A percentile compares a stretch with the other conserved stretches of the same genome.
These are phyloP conservation scores for Pocillopora meandrina DNA, from an alignment of 92 coral and sea anemone species.

Conservation along the genomic window DNA sequence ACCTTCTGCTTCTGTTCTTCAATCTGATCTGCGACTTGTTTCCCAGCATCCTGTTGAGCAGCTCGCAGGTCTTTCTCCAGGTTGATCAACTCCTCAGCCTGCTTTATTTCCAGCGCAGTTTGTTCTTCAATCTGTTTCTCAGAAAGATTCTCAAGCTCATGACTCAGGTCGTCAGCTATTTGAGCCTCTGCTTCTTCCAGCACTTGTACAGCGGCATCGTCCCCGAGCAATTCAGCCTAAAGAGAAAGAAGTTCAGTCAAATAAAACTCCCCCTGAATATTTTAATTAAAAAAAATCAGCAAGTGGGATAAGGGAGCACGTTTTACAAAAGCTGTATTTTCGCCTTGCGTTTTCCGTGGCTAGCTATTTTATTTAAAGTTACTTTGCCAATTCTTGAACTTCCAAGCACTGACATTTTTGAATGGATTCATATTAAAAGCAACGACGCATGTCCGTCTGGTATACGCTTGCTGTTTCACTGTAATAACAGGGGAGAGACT, in stretches of 20 bases:
- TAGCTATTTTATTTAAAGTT: too few species aligned
- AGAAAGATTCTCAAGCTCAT: conserved; percentile 64
- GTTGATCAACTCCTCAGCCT: conserved; percentile 62
- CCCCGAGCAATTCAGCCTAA: conserved; percentile 88
- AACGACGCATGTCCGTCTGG: too few species aligned
- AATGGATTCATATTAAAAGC: too few species aligned
- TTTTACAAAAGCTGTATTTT: too few species aligned
- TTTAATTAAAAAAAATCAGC: too few species aligned
- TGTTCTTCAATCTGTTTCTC: conserved; percentile 81
- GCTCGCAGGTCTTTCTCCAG: conserved; percentile 65
- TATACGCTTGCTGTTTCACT: too few species aligned
- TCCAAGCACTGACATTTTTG: too few species aligned
- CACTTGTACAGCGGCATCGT: conserved; percentile 80
- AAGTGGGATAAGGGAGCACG: too few species aligned
- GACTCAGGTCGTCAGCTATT: conserved; percentile 49
- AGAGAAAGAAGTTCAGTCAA: neutral
- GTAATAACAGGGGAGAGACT: too few species aligned
- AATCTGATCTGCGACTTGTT: conserved; percentile 74
- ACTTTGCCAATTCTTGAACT: too few species aligned
- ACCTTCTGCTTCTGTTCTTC: conserved; percentile 94
- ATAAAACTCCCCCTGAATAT: neutral
- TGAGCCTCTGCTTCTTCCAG: conserved; percentile 78
- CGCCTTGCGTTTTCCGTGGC: too few species aligned
- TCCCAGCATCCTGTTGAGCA: conserved; percentile 52
- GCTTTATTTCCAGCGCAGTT: conserved; percentile 79